Evolutionary conservation across 2,797 vertebrate species (phyloP), one percentile per base, ranked within the genome.

Genomic region (Vespertilio murinus): DNA sequence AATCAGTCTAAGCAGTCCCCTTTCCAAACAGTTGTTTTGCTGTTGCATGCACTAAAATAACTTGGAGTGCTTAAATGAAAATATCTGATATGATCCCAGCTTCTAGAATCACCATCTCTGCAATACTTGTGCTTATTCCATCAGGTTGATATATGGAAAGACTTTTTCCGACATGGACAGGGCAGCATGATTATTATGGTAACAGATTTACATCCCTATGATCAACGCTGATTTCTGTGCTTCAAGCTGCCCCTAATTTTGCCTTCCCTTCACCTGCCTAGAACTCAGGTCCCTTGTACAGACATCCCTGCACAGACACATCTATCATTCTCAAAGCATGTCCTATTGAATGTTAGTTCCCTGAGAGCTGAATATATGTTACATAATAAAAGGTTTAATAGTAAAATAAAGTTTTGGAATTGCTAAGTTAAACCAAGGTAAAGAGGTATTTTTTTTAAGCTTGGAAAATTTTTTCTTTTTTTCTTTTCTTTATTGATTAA

Each of bases 301-400:
- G n/a, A n/a, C 35, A 18, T 61, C 16, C 42, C 30, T 64, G 35
- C 38, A 65, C 2, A 87, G 47, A n/a, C 1, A 47, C 4, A 45
- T 13, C 40, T 81, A 45, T 42, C n/a, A n/a, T 65, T 73, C 54
- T 94, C 85, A 67, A 42, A 45, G 20, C 42, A 13, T 12, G 3
- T 70, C 20, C 7, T 38, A 42, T 22, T n/a, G 28, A 49, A 85
- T 47, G 28, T 82, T 67, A 70, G 14, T 28, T 88, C 52, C 40
- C 79, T 71, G 25, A 64, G 7, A 69, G 28, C 22, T 77, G 28
- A 88, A 90, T 47, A 38, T 22, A n/a, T 84, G 40, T 59, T 81
- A 94, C 20, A 71, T 40, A 94, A 67, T 33, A 59, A 90, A 93
- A 80, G 35, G 8, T 83, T 92, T 78, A 54, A 56, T n/a, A 54